phyloP scores from a whole-genome alignment of 2,888 invertebrate species.

The Busseola fusca region DNA sequence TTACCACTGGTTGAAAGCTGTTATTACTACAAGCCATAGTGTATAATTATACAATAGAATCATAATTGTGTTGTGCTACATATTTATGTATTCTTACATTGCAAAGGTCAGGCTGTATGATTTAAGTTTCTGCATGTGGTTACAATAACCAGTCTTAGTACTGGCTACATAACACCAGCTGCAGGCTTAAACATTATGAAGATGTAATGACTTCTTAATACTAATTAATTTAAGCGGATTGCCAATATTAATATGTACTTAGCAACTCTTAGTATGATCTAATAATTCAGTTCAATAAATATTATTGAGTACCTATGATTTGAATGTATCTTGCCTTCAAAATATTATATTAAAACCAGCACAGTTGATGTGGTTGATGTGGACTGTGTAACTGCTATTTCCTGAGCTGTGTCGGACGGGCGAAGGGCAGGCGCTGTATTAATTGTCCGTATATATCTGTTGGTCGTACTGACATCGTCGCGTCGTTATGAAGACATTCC shows the following conservation, averaged over 20 bases:
- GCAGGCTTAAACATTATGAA: constrained; percentile 2
- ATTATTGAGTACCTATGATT: not conserved
- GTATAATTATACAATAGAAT: constrained; percentile 17
- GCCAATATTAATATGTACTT: constrained; percentile 3
- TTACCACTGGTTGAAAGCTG: constrained; percentile 28
- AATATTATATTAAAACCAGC: too few species aligned
- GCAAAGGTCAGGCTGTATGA: not conserved
- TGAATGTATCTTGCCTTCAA: not conserved
- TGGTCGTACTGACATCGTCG: constrained; percentile 58
- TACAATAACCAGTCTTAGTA: not conserved
- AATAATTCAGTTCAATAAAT: not conserved
- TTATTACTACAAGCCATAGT: constrained; percentile 34
- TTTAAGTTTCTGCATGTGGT: constrained; percentile 8
- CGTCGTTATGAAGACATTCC: constrained; percentile 65
- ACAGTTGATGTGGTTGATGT: not conserved
- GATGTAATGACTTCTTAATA: not conserved
- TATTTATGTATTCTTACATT: not conserved
- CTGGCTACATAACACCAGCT: not conserved
- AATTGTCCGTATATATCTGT: constrained; percentile 57
- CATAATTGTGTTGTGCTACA: not conserved
- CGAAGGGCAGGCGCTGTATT: constrained; percentile 53
- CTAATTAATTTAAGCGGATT: constrained; percentile 17
- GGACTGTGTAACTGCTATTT: constrained; percentile 1
- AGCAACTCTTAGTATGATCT: not conserved
- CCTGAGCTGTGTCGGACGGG: not conserved